Percentiles rank a stretch among this genome's conserved stretches.
Evolutionary conservation across 2,888 invertebrate species (phyloP).

Genomic region (Ectemnius lituratus): DNA sequence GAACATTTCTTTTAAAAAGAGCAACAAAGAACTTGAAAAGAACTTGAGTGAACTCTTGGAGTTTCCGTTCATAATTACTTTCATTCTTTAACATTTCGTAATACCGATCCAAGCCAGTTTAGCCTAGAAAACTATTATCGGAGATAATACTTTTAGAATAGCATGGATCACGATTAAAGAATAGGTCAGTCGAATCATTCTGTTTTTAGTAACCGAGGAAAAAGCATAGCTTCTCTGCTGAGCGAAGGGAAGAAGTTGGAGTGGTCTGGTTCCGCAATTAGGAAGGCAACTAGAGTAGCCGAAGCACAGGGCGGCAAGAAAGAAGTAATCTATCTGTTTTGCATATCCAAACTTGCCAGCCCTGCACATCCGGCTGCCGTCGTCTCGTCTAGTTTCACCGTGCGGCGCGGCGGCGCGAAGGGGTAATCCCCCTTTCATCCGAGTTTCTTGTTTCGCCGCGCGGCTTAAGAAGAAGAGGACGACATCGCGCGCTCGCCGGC

Average conservation of each 20-base stretch:
- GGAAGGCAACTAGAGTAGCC: constrained; percentile 9
- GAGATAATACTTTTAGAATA: too few species aligned
- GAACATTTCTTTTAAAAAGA: too few species aligned
- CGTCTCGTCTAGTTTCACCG: constrained; percentile 5
- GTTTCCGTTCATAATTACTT: too few species aligned
- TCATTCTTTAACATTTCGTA: too few species aligned
- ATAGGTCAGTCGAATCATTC: too few species aligned
- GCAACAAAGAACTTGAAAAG: too few species aligned
- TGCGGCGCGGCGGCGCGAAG: constrained; percentile 4
- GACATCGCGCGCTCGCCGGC: constrained; percentile 11
- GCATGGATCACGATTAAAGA: too few species aligned
- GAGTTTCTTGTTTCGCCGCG: constrained; percentile 53
- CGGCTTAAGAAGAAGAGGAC: constrained; percentile 49
- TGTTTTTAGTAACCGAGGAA: too few species aligned
- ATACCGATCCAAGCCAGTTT: too few species aligned
- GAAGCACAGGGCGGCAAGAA: constrained; percentile 3
- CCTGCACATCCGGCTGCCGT: background rate
- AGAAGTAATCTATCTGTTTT: constrained; percentile 55
- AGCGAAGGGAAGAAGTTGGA: background rate
- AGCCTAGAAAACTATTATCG: too few species aligned
- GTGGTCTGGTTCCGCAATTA: too few species aligned
- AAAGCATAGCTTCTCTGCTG: background rate
- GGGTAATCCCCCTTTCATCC: constrained; percentile 56
- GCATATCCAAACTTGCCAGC: constrained; percentile 23
- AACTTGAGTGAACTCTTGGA: too few species aligned